These are phyloP conservation scores for Macroglossus sobrinus DNA, from an alignment of 2,113 vertebrate genomes.

Conservation along the genomic window DNA sequence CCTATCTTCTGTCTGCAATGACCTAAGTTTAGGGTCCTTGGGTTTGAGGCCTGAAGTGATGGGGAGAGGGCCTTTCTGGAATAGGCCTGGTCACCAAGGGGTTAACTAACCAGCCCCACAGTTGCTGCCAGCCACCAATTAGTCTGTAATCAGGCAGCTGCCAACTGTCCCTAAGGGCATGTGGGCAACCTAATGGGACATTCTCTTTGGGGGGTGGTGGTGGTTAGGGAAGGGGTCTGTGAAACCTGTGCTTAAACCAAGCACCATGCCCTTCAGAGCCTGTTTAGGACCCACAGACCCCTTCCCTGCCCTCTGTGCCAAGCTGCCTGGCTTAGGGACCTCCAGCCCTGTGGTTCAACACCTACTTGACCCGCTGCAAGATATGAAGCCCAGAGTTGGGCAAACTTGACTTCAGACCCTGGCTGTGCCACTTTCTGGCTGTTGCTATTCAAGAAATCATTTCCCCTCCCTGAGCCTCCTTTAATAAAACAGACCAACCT, in stretches of 20 bases:
- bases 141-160: slow-evolving; percentile 61
- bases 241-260: neutral
- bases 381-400: slow-evolving; percentile 29
- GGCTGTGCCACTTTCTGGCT: slow-evolving; percentile 49
- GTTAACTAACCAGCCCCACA: slow-evolving; percentile 49
- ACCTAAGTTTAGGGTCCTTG: slow-evolving; percentile 4
- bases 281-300: neutral
- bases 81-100: slow-evolving; percentile 9
- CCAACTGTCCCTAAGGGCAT: slow-evolving; percentile 51
- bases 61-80: neutral
- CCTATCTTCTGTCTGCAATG: neutral
- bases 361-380: neutral
- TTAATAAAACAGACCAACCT: slow-evolving; percentile 3
- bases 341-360: neutral
- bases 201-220: neutral
- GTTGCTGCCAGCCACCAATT: slow-evolving; percentile 65
- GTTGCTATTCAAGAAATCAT: slow-evolving; percentile 46
- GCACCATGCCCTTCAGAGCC: neutral
- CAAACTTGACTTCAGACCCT: slow-evolving; percentile 38
- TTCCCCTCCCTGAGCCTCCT: slow-evolving; percentile 40
- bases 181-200: slow-evolving; percentile 44
- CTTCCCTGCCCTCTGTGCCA: neutral
- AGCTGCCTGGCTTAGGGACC: neutral
- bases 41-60: neutral
- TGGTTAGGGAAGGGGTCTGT: neutral